These are phyloP conservation scores for Poicephalus gulielmi DNA, from an alignment of 2,113 vertebrate species.

Conservation along the genomic window DNA sequence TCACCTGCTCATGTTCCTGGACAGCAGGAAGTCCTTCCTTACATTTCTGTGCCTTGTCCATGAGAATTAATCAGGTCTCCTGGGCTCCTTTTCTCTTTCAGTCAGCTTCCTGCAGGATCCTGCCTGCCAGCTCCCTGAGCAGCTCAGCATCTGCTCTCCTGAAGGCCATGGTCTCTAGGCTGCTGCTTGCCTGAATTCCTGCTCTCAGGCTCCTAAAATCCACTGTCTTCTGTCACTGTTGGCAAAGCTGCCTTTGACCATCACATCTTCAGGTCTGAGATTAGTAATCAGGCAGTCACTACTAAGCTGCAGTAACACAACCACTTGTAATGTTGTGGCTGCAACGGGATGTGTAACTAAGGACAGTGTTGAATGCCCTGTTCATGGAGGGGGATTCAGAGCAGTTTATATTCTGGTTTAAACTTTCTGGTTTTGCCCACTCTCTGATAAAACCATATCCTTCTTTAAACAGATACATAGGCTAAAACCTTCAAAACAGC, in stretches of 20 bases:
- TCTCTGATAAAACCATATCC: background rate
- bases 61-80: background rate
- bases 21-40: background rate
- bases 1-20: background rate
- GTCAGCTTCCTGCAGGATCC: background rate
- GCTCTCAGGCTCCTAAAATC: background rate
- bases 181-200: background rate
- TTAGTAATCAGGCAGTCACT: background rate
- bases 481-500: background rate
- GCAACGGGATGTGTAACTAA: background rate
- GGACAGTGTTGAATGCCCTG: background rate
- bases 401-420: background rate
- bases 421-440: background rate
- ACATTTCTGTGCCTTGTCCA: background rate
- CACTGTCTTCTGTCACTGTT: background rate
- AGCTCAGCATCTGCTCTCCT: background rate
- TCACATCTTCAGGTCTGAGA: background rate
- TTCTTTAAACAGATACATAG: background rate
- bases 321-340: background rate
- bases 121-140: background rate
- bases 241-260: background rate
- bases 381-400: background rate
- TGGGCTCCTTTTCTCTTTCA: background rate
- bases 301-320: background rate
- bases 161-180: background rate